A percentile compares a stretch with the other conserved stretches of the same genome.
Evolutionary conservation across 2,113 vertebrate species (phyloP).

Genomic region (Hydropotes inermis): DNA sequence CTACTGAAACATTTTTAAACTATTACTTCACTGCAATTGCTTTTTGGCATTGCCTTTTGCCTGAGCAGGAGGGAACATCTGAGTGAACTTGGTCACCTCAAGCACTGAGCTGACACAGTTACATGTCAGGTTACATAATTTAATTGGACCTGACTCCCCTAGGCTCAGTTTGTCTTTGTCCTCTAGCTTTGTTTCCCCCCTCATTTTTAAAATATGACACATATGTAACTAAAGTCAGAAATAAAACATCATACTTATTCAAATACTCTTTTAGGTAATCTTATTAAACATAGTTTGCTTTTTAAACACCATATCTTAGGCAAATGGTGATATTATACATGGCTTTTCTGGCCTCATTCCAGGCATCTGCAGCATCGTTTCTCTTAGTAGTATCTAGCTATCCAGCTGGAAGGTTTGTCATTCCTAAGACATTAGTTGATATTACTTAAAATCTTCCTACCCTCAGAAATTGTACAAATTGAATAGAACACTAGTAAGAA

Average conservation of each 20-base stretch:
- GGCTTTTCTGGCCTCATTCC: background rate
- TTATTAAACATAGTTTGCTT: background rate
- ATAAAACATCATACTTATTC: background rate
- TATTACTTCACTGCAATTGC: background rate
- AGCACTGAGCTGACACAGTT: constrained; percentile 37
- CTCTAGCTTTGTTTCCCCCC: background rate
- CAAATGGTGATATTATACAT: background rate
- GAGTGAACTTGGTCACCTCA: constrained; percentile 34
- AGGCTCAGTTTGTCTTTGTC: constrained; percentile 10
- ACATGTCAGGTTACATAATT: constrained; percentile 53
- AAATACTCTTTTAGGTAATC: background rate
- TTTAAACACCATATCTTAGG: background rate
- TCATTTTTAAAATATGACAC: background rate
- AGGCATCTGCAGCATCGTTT: rapidly evolving
- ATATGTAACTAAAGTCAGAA: background rate
- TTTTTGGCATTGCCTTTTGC: background rate
- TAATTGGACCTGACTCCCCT: constrained; percentile 55
- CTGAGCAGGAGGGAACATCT: constrained; percentile 16
- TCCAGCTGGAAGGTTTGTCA: background rate
- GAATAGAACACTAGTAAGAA: background rate
- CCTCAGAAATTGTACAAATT: background rate
- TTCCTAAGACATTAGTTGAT: background rate
- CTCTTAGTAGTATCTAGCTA: background rate
- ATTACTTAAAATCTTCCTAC: background rate
- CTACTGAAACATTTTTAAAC: constrained; percentile 55